Evolutionary conservation across 2,888 invertebrate species (phyloP).

Genomic region (Meghimatium bilineatum): DNA sequence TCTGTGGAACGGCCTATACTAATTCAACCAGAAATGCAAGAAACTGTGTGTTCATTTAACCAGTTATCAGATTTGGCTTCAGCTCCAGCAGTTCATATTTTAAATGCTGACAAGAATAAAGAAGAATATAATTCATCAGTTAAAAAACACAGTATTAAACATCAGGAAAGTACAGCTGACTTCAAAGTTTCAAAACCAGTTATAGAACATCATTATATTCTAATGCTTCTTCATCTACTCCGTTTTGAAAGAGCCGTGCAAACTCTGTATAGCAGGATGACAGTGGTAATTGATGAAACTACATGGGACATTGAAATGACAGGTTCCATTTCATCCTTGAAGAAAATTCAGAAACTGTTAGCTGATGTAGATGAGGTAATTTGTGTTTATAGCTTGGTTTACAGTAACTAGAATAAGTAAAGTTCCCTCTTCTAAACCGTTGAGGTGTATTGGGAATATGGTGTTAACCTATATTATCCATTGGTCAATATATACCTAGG

Average conservation of each 20-base stretch:
- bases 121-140: neutral
- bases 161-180: neutral
- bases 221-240: slow-evolving; percentile 8
- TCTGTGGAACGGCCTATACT: neutral
- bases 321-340: slow-evolving; percentile 1
- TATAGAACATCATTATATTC: slow-evolving; percentile 25
- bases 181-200: neutral
- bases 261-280: neutral
- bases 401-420: no score
- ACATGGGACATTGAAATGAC: neutral
- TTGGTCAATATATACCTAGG: no score
- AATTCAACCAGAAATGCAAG: neutral
- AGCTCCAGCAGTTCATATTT: neutral
- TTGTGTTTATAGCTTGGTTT: neutral
- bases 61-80: neutral
- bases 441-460: no score
- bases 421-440: no score
- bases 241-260: slow-evolving; percentile 9
- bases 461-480: no score
- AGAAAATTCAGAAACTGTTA: slow-evolving; percentile 6
- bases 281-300: slow-evolving; percentile 9
- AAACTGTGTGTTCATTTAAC: neutral
- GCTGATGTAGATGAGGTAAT: slow-evolving; percentile 18
- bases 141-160: neutral
- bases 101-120: neutral